A percentile compares a stretch with the other conserved stretches of the same genome.
Evolutionary conservation across 2,888 invertebrate species (phyloP).

Genomic region (Dioctria linearis): DNA sequence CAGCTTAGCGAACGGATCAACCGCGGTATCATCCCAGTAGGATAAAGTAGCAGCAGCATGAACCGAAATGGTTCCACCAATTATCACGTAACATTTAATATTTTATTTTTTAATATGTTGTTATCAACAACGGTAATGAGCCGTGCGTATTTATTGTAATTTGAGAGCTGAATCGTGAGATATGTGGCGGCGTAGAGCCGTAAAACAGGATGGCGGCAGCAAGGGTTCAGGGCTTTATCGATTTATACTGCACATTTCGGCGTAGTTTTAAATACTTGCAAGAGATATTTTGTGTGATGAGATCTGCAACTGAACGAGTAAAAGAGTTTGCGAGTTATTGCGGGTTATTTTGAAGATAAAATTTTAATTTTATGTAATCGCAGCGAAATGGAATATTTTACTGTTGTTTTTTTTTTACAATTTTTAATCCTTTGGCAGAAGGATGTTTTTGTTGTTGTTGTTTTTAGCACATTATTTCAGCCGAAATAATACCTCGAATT

Average conservation of each 20-base stretch:
- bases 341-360: too few relatives aligned
- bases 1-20: slow-evolving; percentile 66
- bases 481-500: too few relatives aligned
- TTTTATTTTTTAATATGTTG: slow-evolving; percentile 38
- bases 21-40: slow-evolving; percentile 62
- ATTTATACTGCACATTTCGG: slow-evolving; percentile 18
- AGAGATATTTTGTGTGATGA: too few relatives aligned
- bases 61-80: not conserved
- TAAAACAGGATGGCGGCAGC: not conserved
- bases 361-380: too few relatives aligned
- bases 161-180: not conserved
- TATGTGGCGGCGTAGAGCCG: not conserved
- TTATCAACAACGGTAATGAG: slow-evolving; percentile 17
- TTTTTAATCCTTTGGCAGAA: too few relatives aligned
- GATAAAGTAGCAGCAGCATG: not conserved
- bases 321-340: too few relatives aligned
- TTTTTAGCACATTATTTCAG: too few relatives aligned
- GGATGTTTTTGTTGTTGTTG: too few relatives aligned
- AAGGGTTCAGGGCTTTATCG: slow-evolving; percentile 44
- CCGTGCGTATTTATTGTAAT: slow-evolving; percentile 27
- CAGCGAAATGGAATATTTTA: too few relatives aligned
- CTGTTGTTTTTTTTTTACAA: too few relatives aligned
- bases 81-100: slow-evolving; percentile 44
- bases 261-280: slow-evolving; percentile 1
- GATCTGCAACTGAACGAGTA: too few relatives aligned